A percentile compares a stretch with the other conserved stretches of the same genome.
Evolutionary conservation across 2,888 invertebrate genomes (phyloP).

Genomic region (Timandra comae): DNA sequence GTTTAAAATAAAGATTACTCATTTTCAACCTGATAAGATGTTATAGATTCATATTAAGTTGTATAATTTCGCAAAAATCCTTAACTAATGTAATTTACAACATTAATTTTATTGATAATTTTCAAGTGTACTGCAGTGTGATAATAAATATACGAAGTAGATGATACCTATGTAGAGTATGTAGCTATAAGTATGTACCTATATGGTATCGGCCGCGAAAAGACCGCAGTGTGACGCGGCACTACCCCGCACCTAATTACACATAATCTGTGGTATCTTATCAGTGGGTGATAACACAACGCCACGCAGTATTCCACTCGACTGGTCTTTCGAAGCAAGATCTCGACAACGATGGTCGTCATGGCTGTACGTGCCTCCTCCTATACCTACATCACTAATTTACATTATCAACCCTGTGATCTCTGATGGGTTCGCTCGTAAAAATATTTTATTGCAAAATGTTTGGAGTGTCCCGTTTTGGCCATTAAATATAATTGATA

Average conservation of each 20-base stretch:
- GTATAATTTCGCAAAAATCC: not conserved
- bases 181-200: conserved; percentile 64
- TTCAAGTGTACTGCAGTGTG: not conserved
- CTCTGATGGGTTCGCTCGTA: conserved; percentile 6
- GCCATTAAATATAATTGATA: conserved; percentile 8
- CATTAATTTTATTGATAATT: conserved; percentile 2
- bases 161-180: no score
- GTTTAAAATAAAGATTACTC: no score
- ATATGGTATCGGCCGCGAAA: conserved; percentile 44
- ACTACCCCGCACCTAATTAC: conserved; percentile 47
- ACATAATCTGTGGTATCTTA: conserved; percentile 51
- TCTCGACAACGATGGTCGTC: conserved; percentile 52
- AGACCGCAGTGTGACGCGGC: conserved; percentile 69
- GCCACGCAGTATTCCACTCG: conserved; percentile 18
- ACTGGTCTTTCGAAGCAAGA: conserved; percentile 30
- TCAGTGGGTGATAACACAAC: conserved; percentile 31
- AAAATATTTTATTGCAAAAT: conserved; percentile 8
- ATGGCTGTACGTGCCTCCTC: conserved; percentile 43
- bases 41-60: conserved; percentile 1
- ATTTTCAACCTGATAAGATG: no score
- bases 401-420: conserved; percentile 10
- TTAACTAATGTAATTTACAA: not conserved
- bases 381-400: conserved; percentile 1
- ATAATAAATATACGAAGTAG: conserved; percentile 30
- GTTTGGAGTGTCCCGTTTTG: conserved; percentile 8